Conservation (phyloP, 2,113 vertebrate genomes). For the Tricholaema leucomelas region DNA sequence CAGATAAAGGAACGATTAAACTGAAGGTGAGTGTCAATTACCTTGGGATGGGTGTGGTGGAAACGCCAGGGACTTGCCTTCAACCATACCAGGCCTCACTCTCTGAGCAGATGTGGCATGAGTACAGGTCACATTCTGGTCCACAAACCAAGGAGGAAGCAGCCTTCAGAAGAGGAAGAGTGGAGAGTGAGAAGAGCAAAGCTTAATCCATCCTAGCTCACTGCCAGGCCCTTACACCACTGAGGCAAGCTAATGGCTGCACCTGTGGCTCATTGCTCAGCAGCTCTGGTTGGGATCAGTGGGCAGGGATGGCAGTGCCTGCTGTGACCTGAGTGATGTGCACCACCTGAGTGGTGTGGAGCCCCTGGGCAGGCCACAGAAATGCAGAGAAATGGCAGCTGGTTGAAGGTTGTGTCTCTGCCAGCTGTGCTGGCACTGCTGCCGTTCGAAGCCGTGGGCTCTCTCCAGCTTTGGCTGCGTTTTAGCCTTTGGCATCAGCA, state of each 20-base stretch:
- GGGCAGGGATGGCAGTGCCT: neutral
- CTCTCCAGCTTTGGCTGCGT: no score
- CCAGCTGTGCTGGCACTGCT: neutral
- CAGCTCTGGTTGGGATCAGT: neutral
- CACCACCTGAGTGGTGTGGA: neutral
- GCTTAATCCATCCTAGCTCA: neutral
- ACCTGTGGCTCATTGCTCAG: neutral
- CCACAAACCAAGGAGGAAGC: neutral
- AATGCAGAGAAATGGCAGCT: neutral
- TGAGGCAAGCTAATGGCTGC: neutral
- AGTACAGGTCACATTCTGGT: neutral
- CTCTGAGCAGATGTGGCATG: neutral
- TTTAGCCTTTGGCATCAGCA: neutral
- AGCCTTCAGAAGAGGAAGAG: neutral
- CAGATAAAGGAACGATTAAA: constrained; percentile 91
- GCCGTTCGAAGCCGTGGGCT: no score
- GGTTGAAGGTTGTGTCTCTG: neutral
- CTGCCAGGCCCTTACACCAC: neutral
- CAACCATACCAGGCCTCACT: neutral
- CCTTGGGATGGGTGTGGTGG: neutral
- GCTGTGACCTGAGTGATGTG: neutral
- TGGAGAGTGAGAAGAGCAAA: neutral
- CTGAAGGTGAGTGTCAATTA: constrained; percentile 84
- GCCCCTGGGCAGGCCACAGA: neutral
- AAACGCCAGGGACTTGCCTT: neutral